A percentile compares a stretch with the other conserved stretches of the same genome.
Evolutionary conservation across 2,888 invertebrate genomes (phyloP).

Genomic region (Drosophila maculinotata): DNA sequence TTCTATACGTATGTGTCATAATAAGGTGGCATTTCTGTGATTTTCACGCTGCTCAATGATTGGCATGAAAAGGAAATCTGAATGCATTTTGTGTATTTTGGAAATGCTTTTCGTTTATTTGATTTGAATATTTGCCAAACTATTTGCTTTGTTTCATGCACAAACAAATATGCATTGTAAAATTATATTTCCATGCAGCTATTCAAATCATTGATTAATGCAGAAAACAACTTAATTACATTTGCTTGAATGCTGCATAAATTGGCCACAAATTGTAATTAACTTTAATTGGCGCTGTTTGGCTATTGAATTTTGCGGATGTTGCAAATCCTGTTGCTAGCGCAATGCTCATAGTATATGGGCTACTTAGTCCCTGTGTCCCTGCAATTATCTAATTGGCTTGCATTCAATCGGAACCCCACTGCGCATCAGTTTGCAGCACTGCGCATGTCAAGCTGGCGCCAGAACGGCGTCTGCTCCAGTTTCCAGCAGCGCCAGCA

Average conservation of each 20-base stretch:
- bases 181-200: slow-evolving; percentile 8
- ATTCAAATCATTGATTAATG: slow-evolving; percentile 15
- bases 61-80: slow-evolving; percentile 36
- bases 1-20: slow-evolving; percentile 12
- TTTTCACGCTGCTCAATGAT: slow-evolving; percentile 33
- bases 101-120: slow-evolving; percentile 29
- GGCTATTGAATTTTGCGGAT: not conserved
- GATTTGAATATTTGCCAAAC: slow-evolving; percentile 32
- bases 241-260: slow-evolving; percentile 13
- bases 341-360: no score
- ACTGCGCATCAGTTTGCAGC: slow-evolving; percentile 43
- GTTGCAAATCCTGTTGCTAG: slow-evolving; percentile 33
- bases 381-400: slow-evolving; percentile 72
- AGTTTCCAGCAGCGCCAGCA: slow-evolving; percentile 63
- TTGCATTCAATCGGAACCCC: slow-evolving; percentile 49
- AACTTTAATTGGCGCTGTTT: slow-evolving; percentile 25
- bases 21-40: slow-evolving; percentile 21
- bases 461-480: slow-evolving; percentile 80
- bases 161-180: slow-evolving; percentile 13
- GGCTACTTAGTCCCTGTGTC: no score
- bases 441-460: slow-evolving; percentile 78
- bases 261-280: slow-evolving; percentile 16
- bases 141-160: slow-evolving; percentile 19
- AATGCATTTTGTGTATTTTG: slow-evolving; percentile 35
- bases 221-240: slow-evolving; percentile 21